Conservation (phyloP, 2,113 vertebrate species). For the Cnemophilus loriae region DNA sequence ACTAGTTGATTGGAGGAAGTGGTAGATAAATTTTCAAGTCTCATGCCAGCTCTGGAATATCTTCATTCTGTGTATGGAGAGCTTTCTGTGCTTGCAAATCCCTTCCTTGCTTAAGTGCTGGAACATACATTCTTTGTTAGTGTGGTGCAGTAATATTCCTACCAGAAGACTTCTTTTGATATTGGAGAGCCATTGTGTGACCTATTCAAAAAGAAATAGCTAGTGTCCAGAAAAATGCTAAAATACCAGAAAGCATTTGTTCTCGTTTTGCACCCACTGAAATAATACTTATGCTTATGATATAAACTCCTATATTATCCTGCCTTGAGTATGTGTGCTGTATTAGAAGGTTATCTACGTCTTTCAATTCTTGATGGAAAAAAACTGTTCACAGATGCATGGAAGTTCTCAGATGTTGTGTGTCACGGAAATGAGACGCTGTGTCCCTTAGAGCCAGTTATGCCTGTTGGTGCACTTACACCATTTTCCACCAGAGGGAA, state of each 20-base stretch:
- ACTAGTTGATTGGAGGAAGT: neutral
- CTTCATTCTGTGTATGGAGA: neutral
- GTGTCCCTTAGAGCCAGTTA: too few species aligned
- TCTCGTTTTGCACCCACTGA: neutral
- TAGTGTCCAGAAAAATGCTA: neutral
- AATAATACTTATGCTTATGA: neutral
- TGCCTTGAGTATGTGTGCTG: neutral
- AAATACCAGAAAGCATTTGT: neutral
- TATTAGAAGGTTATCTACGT: neutral
- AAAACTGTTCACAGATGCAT: neutral
- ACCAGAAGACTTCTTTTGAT: too few species aligned
- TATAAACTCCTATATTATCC: neutral
- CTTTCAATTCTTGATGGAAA: neutral
- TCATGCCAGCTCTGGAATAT: neutral
- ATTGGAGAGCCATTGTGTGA: neutral
- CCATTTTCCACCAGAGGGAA: slow-evolving; percentile 71
- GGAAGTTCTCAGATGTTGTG: neutral
- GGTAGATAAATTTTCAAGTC: neutral
- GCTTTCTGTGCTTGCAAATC: neutral
- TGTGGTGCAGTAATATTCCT: neutral
- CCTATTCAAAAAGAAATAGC: neutral
- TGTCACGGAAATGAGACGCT: neutral
- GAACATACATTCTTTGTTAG: neutral
- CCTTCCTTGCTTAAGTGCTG: neutral
- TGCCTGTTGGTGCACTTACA: neutral